Conservation (phyloP, 1,140 invertebrate genomes). For the Aculops lycopersici region DNA sequence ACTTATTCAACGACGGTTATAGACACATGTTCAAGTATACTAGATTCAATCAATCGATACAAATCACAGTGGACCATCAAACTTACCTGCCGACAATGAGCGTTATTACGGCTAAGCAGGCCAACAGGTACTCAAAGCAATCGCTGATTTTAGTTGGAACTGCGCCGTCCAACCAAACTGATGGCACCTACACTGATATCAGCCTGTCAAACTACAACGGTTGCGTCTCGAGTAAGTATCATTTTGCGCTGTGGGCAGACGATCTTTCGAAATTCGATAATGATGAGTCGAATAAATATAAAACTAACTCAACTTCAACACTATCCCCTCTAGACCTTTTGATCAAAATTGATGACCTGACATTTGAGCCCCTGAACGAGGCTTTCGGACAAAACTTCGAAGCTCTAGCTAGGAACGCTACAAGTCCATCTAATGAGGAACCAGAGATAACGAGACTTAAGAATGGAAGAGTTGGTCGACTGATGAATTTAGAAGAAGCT, state of each 20-base stretch:
- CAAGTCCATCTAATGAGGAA: not conserved
- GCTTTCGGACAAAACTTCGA: not conserved
- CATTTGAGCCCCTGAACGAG: not conserved
- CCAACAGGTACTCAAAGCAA: not conserved
- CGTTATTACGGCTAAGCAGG: not conserved
- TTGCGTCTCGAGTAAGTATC: slow-evolving; percentile 48
- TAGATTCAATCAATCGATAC: slow-evolving; percentile 30
- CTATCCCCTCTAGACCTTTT: not conserved
- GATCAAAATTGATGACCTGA: not conserved
- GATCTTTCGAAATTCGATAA: not conserved
- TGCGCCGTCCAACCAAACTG: not conserved
- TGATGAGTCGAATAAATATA: slow-evolving; percentile 1
- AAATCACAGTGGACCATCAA: slow-evolving; percentile 12
- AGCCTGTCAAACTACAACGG: slow-evolving; percentile 38
- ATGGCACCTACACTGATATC: slow-evolving; percentile 1
- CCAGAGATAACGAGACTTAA: not conserved
- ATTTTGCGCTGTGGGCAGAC: slow-evolving; percentile 13
- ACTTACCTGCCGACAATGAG: not conserved
- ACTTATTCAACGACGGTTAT: slow-evolving; percentile 22
- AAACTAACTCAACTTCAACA: too few relatives aligned
- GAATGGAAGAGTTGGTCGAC: slow-evolving; percentile 1
- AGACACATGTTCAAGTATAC: slow-evolving; percentile 54
- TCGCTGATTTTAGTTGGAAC: slow-evolving; percentile 1
- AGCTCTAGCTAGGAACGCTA: not conserved
- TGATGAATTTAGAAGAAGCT: slow-evolving; percentile 12